A percentile compares a stretch with the other conserved stretches of the same genome.
These are phyloP conservation scores for Spilogale gracilis DNA, from an alignment of 2,113 vertebrate species.

Conservation along the genomic window DNA sequence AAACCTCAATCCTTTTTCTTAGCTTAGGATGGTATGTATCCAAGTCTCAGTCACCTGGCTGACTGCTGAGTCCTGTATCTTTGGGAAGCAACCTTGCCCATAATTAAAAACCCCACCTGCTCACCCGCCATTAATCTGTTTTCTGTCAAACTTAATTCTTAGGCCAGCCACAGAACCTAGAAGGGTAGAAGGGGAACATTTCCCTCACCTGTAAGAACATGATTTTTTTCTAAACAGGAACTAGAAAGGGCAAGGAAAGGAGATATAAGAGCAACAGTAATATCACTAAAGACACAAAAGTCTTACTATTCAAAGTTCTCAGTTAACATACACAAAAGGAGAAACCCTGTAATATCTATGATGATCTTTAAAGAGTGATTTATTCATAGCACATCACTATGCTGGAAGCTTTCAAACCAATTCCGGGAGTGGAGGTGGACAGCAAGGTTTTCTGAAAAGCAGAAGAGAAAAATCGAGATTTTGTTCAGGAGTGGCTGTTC, in stretches of 20 bases:
- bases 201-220: not conserved
- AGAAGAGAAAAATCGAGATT: conserved; percentile 39
- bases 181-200: not conserved
- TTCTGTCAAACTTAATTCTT: conserved; percentile 5
- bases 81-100: not conserved
- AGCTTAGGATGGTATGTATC: not conserved
- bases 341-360: not conserved
- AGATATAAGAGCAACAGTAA: not conserved
- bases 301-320: not conserved
- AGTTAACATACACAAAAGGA: not conserved
- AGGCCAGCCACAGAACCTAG: not conserved
- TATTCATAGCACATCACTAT: not conserved
- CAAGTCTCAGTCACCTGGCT: not conserved
- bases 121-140: not conserved
- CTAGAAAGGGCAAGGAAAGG: conserved; percentile 19
- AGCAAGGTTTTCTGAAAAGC: not conserved
- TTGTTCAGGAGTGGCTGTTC: not conserved
- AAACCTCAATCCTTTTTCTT: not conserved
- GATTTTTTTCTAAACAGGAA: conserved; percentile 24
- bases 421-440: not conserved
- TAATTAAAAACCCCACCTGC: not conserved
- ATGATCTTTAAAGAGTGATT: not conserved
- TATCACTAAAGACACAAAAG: not conserved
- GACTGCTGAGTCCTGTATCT: not conserved
- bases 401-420: not conserved